phyloP scores from a whole-genome alignment of 1,140 invertebrate species.

The Ylistrum balloti region DNA sequence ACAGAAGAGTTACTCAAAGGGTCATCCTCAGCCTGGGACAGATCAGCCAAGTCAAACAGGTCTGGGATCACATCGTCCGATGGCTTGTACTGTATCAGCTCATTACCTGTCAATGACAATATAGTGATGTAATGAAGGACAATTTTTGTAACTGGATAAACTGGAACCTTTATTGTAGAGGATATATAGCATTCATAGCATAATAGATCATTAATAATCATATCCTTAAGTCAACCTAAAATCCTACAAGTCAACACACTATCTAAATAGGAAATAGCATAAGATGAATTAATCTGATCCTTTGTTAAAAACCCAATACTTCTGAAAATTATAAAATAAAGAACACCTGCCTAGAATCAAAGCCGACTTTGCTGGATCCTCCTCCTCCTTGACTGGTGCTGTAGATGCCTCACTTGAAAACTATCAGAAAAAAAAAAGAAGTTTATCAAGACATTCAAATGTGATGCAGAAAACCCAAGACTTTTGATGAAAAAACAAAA shows the following conservation, averaged over 20 bases:
- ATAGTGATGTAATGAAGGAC: background rate
- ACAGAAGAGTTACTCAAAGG: background rate
- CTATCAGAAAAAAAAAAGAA: background rate
- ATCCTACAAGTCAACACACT: too few species aligned
- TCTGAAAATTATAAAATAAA: background rate
- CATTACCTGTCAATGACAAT: slow-evolving; percentile 52
- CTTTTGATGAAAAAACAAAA: too few species aligned
- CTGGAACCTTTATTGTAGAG: too few species aligned
- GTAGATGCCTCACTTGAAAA: background rate
- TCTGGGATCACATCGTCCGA: slow-evolving; percentile 45
- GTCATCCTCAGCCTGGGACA: slow-evolving; percentile 50
- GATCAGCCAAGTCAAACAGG: slow-evolving; percentile 44
- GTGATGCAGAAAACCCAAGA: too few species aligned
- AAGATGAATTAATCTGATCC: too few species aligned
- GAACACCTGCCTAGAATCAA: slow-evolving; percentile 45
- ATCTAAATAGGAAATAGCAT: too few species aligned
- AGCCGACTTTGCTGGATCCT: background rate
- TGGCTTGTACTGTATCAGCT: slow-evolving; percentile 56
- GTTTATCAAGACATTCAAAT: too few species aligned
- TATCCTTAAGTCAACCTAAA: too few species aligned
- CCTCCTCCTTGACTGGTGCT: background rate
- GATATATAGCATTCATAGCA: too few species aligned
- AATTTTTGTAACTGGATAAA: too few species aligned
- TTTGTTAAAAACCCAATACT: too few species aligned
- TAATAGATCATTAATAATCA: too few species aligned